Evolutionary conservation across 2,797 vertebrate species (phyloP).

Genomic region (Buphagus erythrorhynchus): DNA sequence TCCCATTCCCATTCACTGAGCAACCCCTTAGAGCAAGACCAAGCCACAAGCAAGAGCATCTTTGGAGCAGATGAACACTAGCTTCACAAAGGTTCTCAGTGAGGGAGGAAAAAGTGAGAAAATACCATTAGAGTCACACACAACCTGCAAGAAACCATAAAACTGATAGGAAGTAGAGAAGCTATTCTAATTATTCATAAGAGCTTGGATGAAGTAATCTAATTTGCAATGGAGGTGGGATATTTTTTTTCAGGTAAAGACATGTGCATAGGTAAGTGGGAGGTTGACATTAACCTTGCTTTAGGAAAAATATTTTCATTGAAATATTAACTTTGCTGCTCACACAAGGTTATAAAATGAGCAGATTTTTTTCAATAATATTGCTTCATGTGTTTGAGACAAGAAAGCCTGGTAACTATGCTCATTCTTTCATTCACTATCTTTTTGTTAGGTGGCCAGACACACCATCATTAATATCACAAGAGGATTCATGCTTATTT

Average conservation of each 20-base stretch:
- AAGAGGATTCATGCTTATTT: neutral
- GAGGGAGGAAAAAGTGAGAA: neutral
- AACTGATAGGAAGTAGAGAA: neutral
- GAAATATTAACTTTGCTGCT: neutral
- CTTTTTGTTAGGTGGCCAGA: neutral
- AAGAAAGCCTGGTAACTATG: neutral
- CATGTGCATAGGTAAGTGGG: fast-evolving
- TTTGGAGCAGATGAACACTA: neutral
- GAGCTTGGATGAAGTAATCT: neutral
- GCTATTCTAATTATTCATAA: neutral
- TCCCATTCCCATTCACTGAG: neutral
- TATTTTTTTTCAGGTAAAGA: neutral
- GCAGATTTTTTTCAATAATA: neutral
- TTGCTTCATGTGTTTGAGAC: neutral
- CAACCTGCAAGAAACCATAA: neutral
- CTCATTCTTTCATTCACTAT: neutral
- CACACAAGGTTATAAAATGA: neutral
- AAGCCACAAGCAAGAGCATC: neutral
- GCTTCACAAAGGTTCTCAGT: neutral
- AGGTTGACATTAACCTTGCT: neutral
- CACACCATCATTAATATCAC: neutral
- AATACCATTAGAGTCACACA: neutral
- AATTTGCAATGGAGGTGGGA: neutral
- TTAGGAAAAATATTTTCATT: neutral
- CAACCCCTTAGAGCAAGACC: neutral